phyloP scores from a whole-genome alignment of 2,888 invertebrate species.

The Belgica antarctica region DNA sequence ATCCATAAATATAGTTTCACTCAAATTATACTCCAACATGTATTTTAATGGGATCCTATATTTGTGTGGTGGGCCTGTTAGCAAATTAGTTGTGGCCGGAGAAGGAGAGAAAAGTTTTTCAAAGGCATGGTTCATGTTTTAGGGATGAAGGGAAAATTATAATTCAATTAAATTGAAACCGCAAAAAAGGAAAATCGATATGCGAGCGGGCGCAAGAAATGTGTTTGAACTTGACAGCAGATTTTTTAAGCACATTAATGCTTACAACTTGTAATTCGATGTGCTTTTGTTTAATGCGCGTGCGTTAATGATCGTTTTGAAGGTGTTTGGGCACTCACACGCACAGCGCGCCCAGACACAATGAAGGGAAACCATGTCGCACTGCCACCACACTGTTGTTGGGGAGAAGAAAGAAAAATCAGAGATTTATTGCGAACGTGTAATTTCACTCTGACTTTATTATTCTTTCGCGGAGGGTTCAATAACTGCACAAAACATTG shows the following conservation, averaged over 20 bases:
- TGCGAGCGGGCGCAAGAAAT: neutral
- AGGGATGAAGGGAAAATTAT: conserved; percentile 12
- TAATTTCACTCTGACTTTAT: conserved; percentile 40
- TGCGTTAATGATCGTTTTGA: conserved; percentile 23
- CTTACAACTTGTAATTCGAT: conserved; percentile 15
- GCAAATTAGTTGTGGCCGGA: conserved; percentile 4
- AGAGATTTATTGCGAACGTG: conserved; percentile 29
- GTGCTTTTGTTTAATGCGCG: neutral
- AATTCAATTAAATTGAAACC: conserved; percentile 22
- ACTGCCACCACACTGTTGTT: neutral
- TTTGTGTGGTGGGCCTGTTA: conserved; percentile 23
- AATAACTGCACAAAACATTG: conserved; percentile 19
- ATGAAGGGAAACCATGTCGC: too few relatives aligned
- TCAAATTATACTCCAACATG: conserved; percentile 25
- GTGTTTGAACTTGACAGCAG: conserved; percentile 3
- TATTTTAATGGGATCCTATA: conserved; percentile 14
- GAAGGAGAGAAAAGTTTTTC: neutral
- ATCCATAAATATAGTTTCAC: conserved; percentile 43
- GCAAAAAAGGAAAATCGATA: neutral
- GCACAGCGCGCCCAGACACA: neutral
- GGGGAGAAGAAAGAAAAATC: conserved; percentile 12
- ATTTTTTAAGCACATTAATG: conserved; percentile 5
- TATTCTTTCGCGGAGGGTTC: conserved; percentile 31
- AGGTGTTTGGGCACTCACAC: conserved; percentile 8
- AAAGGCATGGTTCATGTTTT: neutral